phyloP scores from a whole-genome alignment of 2,888 invertebrate species.

The Sisyra terminalis region DNA sequence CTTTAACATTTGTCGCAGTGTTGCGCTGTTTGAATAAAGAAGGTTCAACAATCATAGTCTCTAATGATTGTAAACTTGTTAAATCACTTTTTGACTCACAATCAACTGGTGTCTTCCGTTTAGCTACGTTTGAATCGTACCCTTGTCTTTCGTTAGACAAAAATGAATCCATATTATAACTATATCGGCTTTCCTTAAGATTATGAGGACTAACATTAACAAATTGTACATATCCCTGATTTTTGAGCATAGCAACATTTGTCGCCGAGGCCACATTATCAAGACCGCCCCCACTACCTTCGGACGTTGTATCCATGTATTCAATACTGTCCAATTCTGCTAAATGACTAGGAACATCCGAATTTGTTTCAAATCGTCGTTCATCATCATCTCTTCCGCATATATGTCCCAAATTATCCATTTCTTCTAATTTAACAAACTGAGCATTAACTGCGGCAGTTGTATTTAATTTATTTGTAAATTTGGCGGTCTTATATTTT shows the following conservation, averaged over 20 bases:
- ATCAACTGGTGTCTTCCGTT: too few relatives aligned
- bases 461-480: constrained; percentile 19
- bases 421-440: constrained; percentile 25
- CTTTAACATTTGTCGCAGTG: constrained; percentile 9
- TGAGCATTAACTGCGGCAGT: constrained; percentile 14
- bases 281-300: constrained; percentile 45
- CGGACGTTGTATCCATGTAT: constrained; percentile 75
- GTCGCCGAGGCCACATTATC: constrained; percentile 38
- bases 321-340: constrained; percentile 63
- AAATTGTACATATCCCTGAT: constrained; percentile 51
- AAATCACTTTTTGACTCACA: too few relatives aligned
- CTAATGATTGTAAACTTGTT: too few relatives aligned
- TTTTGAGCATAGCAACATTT: constrained; percentile 34
- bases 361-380: constrained; percentile 19
- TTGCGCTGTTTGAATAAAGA: constrained; percentile 1
- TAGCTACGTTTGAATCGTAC: too few relatives aligned
- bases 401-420: constrained; percentile 22
- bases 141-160: too few relatives aligned
- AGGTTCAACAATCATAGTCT: not conserved
- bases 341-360: constrained; percentile 26
- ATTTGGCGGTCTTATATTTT: constrained; percentile 17
- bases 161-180: too few relatives aligned
- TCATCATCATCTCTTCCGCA: constrained; percentile 24
- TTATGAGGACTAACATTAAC: constrained; percentile 27
- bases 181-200: not conserved